Evolutionary conservation across 2,888 invertebrate species (phyloP).

Genomic region (Epinotia ramella): DNA sequence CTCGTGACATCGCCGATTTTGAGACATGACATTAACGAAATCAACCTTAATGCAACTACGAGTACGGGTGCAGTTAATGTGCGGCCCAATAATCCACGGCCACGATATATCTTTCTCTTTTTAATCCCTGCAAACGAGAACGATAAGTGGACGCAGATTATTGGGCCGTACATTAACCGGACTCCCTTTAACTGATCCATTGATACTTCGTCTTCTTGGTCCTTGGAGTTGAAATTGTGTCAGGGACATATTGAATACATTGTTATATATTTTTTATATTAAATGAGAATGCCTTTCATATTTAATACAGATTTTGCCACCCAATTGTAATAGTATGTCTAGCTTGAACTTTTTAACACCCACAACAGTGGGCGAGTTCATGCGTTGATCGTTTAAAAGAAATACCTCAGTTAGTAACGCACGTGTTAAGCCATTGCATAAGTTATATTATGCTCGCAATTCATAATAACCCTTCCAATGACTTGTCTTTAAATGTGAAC

Average conservation of each 20-base stretch:
- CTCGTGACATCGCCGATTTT: not conserved
- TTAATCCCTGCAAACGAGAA: no score
- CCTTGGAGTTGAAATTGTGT: not conserved
- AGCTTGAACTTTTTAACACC: constrained; percentile 6
- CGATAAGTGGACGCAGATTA: no score
- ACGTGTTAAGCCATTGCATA: not conserved
- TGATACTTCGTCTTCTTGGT: not conserved
- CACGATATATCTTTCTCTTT: no score
- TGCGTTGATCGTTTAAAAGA: constrained; percentile 1
- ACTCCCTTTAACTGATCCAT: not conserved
- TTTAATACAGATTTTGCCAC: not conserved
- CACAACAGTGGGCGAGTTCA: constrained; percentile 1
- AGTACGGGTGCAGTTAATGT: no score
- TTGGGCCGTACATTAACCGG: no score
- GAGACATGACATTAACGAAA: no score
- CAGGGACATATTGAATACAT: not conserved
- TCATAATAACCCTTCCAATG: not conserved
- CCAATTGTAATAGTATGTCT: not conserved
- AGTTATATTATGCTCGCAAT: not conserved
- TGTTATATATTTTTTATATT: not conserved
- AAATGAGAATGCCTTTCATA: not conserved
- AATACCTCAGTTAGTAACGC: not conserved
- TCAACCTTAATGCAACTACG: no score
- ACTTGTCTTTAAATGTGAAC: not conserved
- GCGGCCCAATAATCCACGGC: no score